phyloP scores from a whole-genome alignment of 2,888 invertebrate genomes.

The Philhelius pedissequus region DNA sequence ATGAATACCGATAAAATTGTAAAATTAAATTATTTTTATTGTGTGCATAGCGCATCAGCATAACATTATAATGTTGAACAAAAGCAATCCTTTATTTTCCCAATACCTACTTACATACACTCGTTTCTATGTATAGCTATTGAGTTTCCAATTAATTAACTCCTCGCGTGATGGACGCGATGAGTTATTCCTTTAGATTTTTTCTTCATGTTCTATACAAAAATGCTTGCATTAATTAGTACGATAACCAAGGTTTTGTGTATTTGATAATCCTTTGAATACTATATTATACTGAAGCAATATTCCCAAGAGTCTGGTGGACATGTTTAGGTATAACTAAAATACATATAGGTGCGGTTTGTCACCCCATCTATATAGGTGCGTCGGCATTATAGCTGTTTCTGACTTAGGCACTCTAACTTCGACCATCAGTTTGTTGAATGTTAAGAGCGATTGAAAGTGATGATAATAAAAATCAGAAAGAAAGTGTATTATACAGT shows the following conservation, averaged over 20 bases:
- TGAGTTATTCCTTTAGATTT: conserved; percentile 35
- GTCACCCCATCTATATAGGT: conserved; percentile 11
- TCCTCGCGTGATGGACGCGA: conserved; percentile 52
- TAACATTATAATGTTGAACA: conserved; percentile 21
- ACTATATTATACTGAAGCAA: conserved; percentile 37
- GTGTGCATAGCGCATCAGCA: neutral
- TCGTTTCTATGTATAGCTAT: conserved; percentile 2
- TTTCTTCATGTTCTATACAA: conserved; percentile 33
- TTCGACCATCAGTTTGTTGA: conserved; percentile 14
- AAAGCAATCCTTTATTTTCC: conserved; percentile 52
- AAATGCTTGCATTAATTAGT: conserved; percentile 67
- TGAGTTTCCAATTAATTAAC: conserved; percentile 68
- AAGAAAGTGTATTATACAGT: conserved; percentile 39
- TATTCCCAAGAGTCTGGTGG: conserved; percentile 26
- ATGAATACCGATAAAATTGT: neutral
- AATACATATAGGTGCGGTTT: neutral
- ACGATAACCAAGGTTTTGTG: conserved; percentile 51
- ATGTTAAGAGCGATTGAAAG: conserved; percentile 46
- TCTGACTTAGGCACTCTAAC: conserved; percentile 3
- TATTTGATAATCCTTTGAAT: conserved; percentile 67
- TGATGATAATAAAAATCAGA: conserved; percentile 63
- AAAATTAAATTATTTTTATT: neutral
- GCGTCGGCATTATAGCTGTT: neutral
- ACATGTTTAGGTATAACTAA: neutral
- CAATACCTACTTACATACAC: conserved; percentile 2